phyloP scores from a whole-genome alignment of 2,888 invertebrate genomes.

The Parapristionchus giblindavisi region DNA sequence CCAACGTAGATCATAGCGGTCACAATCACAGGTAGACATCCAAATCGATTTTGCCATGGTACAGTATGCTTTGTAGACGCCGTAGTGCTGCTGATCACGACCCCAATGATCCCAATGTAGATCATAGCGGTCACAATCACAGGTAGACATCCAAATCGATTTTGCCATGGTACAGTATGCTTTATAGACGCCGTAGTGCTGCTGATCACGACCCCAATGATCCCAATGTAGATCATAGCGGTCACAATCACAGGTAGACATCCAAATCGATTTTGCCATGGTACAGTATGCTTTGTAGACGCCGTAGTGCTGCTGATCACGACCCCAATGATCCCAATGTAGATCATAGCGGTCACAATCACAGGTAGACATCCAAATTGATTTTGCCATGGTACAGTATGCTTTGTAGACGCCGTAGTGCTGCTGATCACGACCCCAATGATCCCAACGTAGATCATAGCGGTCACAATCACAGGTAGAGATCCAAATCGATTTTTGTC shows the following conservation, averaged over 20 bases:
- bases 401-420: too few species aligned
- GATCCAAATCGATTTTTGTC: too few species aligned
- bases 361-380: constrained; percentile 32
- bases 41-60: too few species aligned
- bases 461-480: too few species aligned
- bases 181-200: too few species aligned
- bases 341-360: constrained; percentile 49
- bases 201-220: too few species aligned
- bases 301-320: neutral
- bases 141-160: constrained; percentile 25
- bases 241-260: constrained; percentile 43
- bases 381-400: too few species aligned
- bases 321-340: constrained; percentile 49
- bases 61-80: too few species aligned
- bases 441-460: too few species aligned
- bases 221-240: constrained; percentile 46
- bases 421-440: too few species aligned
- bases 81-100: neutral
- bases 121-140: constrained; percentile 48
- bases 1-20: constrained; percentile 20
- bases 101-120: constrained; percentile 42
- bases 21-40: neutral
- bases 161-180: too few species aligned
- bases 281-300: neutral
- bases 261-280: too few species aligned